Conservation (phyloP, 2,113 vertebrate species). For the Anarrhichthys ocellatus region DNA sequence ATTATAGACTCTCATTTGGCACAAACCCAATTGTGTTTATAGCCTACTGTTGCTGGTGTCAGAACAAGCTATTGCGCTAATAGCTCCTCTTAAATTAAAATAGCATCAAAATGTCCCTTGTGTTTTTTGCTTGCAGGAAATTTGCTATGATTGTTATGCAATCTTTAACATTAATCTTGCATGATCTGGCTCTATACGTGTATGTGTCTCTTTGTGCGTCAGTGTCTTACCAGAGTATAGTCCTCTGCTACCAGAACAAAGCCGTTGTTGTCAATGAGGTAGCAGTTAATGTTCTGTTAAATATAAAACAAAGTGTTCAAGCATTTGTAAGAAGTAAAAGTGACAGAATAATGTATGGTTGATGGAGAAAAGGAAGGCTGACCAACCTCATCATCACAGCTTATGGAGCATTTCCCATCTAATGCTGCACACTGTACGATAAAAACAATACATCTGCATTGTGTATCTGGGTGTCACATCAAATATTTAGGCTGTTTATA, state of each 20-base stretch:
- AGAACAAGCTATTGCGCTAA: not conserved
- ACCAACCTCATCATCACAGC: constrained; percentile 96
- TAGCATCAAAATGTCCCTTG: not conserved
- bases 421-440: constrained; percentile 91
- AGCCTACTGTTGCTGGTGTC: not conserved
- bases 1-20: not conserved
- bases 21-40: not conserved
- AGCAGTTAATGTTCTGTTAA: constrained; percentile 94
- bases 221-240: constrained; percentile 87
- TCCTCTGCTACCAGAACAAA: constrained; percentile 97
- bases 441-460: constrained; percentile 18
- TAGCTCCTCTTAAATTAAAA: not conserved
- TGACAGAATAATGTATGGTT: not conserved
- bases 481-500: constrained; percentile 12
- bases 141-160: not conserved
- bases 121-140: not conserved
- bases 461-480: not conserved
- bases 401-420: constrained; percentile 95
- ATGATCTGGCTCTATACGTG: not conserved
- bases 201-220: not conserved
- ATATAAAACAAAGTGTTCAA: constrained; percentile 10
- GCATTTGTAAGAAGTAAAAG: not conserved
- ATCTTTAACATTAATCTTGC: not conserved
- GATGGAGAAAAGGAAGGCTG: not conserved
- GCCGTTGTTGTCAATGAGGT: constrained; percentile 98